phyloP scores from a whole-genome alignment of 2,113 vertebrate species.

The Pelusios castaneus region DNA sequence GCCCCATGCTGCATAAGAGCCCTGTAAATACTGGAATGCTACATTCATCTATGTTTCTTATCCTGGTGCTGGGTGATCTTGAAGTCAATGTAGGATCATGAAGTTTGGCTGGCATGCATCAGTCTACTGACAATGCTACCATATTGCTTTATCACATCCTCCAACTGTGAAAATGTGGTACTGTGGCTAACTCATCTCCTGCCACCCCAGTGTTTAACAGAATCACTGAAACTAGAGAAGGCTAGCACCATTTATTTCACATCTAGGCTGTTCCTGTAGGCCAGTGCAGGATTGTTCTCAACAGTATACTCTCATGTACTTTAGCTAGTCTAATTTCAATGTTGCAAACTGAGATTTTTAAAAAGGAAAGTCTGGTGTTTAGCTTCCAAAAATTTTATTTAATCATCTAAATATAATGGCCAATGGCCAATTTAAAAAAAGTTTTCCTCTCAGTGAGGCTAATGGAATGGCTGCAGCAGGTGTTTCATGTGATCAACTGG shows the following conservation, averaged over 20 bases:
- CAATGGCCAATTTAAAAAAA: neutral
- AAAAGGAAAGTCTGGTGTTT: no score
- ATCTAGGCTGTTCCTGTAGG: neutral
- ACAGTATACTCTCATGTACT: neutral
- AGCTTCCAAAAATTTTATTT: no score
- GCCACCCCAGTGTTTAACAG: neutral
- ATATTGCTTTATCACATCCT: neutral
- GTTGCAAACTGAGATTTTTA: neutral
- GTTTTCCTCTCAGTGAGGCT: neutral
- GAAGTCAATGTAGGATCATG: neutral
- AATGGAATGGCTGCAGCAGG: neutral
- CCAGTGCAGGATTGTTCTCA: neutral
- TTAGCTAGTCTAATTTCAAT: neutral
- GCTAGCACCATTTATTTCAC: neutral
- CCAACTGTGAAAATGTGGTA: neutral
- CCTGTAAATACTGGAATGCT: constrained; percentile 52
- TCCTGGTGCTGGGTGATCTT: neutral
- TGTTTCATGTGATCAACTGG: neutral
- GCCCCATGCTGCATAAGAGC: constrained; percentile 33
- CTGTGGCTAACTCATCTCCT: neutral
- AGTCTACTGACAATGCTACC: neutral
- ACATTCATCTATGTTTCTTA: neutral
- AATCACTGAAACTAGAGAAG: neutral
- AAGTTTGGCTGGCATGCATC: neutral
- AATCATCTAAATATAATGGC: neutral